Evolutionary conservation across 2,888 invertebrate species (phyloP).

Genomic region (Rotaria socialis): DNA sequence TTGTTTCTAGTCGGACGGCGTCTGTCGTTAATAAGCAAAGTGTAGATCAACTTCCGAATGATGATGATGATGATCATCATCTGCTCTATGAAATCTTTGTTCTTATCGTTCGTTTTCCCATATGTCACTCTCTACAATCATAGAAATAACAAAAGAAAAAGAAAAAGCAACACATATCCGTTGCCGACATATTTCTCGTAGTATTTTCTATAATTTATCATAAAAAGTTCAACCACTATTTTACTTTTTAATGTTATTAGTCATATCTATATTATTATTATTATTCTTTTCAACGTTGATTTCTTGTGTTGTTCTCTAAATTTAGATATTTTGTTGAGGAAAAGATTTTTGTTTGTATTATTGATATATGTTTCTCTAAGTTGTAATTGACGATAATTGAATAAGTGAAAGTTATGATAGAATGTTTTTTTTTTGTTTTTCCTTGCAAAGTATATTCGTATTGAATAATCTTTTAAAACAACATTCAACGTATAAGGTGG

Average conservation of each 20-base stretch:
- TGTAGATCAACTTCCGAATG: slow-evolving; percentile 22
- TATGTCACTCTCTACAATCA: slow-evolving; percentile 20
- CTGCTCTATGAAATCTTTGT: slow-evolving; percentile 22
- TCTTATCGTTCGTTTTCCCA: slow-evolving; percentile 23
- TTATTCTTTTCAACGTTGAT: too few relatives aligned
- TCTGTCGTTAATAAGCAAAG: slow-evolving; percentile 32
- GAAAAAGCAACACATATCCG: slow-evolving; percentile 22
- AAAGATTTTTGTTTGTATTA: too few relatives aligned
- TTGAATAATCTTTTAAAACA: neutral
- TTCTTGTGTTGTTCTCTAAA: too few relatives aligned
- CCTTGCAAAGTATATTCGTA: neutral
- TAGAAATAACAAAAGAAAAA: slow-evolving; percentile 8
- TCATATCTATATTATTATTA: neutral
- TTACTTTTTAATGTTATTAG: neutral
- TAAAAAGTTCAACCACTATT: neutral
- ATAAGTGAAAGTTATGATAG: too few relatives aligned
- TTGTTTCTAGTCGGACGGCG: slow-evolving; percentile 29
- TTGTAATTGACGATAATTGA: too few relatives aligned
- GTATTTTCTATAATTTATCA: slow-evolving; percentile 1
- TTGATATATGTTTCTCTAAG: too few relatives aligned
- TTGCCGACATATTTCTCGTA: slow-evolving; percentile 14
- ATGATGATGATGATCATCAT: slow-evolving; percentile 12
- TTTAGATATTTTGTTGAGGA: too few relatives aligned
- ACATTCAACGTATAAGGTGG: neutral
- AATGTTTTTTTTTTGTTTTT: too few relatives aligned